Evolutionary conservation across 2,888 invertebrate species (phyloP).

Genomic region (Entomobrya proxima): DNA sequence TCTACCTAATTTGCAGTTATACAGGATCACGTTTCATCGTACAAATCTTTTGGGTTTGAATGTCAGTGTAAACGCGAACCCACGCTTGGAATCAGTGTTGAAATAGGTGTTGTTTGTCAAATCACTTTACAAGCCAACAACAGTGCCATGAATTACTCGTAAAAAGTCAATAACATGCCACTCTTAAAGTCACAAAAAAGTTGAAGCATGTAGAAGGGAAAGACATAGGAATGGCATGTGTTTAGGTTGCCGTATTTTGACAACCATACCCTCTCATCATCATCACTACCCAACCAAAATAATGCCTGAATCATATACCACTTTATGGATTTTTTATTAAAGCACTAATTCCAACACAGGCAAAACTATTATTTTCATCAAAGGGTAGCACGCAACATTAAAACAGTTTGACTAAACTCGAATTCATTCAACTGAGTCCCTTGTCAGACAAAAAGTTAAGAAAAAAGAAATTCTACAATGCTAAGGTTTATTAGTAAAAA

Average conservation of each 20-base stretch:
- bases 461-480: no score
- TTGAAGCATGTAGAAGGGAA: constrained; percentile 26
- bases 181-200: constrained; percentile 42
- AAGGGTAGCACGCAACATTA: background rate
- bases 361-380: no score
- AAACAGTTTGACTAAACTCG: no score
- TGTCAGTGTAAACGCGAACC: no score
- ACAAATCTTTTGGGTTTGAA: no score
- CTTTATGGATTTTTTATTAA: constrained; percentile 67
- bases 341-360: constrained; percentile 52
- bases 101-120: background rate
- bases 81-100: background rate
- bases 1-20: no score
- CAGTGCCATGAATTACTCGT: constrained; percentile 56
- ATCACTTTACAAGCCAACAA: constrained; percentile 28
- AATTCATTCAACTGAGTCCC: no score
- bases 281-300: background rate
- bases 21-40: no score
- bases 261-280: constrained; percentile 5
- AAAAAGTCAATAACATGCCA: constrained; percentile 62
- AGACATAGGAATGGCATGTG: constrained; percentile 31
- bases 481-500: no score
- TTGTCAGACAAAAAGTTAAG: no score
- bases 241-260: constrained; percentile 22
- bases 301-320: constrained; percentile 47